Evolutionary conservation across 2,888 invertebrate species (phyloP).

Genomic region (Hirtodrosophila cameraria): DNA sequence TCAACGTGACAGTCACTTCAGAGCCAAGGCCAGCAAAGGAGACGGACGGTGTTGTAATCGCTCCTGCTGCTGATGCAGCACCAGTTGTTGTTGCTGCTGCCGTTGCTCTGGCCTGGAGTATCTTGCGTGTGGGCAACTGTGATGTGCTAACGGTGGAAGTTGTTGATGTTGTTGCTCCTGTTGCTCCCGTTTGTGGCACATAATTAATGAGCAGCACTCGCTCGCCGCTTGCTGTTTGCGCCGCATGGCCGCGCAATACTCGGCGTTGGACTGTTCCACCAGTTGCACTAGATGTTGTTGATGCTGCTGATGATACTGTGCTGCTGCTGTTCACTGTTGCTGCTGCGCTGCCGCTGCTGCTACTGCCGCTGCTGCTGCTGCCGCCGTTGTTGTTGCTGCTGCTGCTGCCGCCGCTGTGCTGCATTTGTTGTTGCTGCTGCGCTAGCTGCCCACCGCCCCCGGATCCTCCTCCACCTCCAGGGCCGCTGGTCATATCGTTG

Average conservation of each 20-base stretch:
- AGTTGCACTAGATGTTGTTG: slow-evolving; percentile 28
- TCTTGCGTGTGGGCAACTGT: slow-evolving; percentile 73
- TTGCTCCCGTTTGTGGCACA: slow-evolving; percentile 72
- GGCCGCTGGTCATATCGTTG: slow-evolving; percentile 84
- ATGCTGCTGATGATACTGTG: slow-evolving; percentile 41
- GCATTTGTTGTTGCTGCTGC: slow-evolving; percentile 52
- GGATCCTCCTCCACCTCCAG: slow-evolving; percentile 75
- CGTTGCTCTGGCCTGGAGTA: slow-evolving; percentile 71
- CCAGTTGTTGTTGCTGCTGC: slow-evolving; percentile 36
- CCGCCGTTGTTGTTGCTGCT: slow-evolving; percentile 33
- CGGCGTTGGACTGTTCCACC: slow-evolving; percentile 70
- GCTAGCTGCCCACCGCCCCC: slow-evolving; percentile 59
- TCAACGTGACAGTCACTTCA: slow-evolving; percentile 81
- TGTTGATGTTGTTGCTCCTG: slow-evolving; percentile 45
- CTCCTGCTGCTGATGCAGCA: slow-evolving; percentile 37
- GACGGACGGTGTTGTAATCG: slow-evolving; percentile 61
- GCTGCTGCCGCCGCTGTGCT: slow-evolving; percentile 50
- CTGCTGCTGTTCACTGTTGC: slow-evolving; percentile 48
- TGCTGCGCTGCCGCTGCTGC: slow-evolving; percentile 40
- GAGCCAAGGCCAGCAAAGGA: slow-evolving; percentile 82
- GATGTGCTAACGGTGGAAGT: slow-evolving; percentile 54
- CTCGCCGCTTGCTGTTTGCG: slow-evolving; percentile 80
- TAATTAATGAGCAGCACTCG: slow-evolving; percentile 80
- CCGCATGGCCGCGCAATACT: slow-evolving; percentile 79
- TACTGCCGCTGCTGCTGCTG: slow-evolving; percentile 43